Evolutionary conservation across 2,113 vertebrate genomes (phyloP), one percentile per base, ranked within the genome.

Genomic region (Pteruthius melanotis): DNA sequence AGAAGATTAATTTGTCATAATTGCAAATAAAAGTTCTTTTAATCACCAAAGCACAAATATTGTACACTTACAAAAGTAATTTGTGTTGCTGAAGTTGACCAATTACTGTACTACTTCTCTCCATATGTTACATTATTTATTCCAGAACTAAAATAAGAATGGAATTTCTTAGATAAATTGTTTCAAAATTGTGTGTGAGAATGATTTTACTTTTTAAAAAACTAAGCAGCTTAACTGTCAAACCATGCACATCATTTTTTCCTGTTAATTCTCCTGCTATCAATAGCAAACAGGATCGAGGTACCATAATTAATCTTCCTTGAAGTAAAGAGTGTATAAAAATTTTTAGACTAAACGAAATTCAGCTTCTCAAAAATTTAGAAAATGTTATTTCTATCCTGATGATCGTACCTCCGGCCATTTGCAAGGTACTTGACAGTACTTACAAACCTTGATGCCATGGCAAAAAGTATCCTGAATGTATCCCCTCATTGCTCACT

Each of bases 1-100:
- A 75, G 28, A 93, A 88, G 37, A 87, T 89, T 50, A 49, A 77
- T 94, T 93, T 77, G 17, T 87, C 94, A 90, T 93, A 83, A 94
- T 64, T 82, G 60, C 30, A 74, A 78, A 86, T 80, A 78, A 56
- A 91, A 90, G 13, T 57, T 42, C 14, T 78, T 93, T 87, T 80
- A 79, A 91, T 84, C 33, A 49, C 60, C 60, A 68, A 77, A 13
- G 8, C 23, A 70, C 35, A 64, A 79, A 50, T 76, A 27, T 50
- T 5, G 2, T 86, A 53, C 33, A n/a, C 19, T 31, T 83, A 49
- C 9, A 24, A 28, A 87, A 79, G 54, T 69, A 81, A 89, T 95
- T 84, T n/a, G 50, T 89, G 79, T 56, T 88, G n/a, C 42, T 75
- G 45, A 78, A 40, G 47, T 45, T 91, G 71, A 88, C 53, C 31